Base-by-base conservation (phyloP, 2,888 invertebrate species). In the Ptilodon capucinus region DNA sequence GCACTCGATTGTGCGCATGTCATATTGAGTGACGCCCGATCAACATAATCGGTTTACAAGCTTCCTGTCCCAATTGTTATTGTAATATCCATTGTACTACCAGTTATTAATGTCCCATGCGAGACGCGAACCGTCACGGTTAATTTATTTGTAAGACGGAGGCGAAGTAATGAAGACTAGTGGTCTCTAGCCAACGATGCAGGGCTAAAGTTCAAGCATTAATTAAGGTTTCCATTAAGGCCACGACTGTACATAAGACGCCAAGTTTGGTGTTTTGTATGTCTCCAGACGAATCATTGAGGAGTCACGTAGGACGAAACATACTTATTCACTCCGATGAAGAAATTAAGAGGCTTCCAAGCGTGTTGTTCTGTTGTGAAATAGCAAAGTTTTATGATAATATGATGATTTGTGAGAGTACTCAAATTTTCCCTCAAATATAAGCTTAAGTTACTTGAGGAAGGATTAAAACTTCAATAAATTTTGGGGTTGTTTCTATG, bases 41-140 rank as follows among this genome's bases (percentile, higher is more conserved):
- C 86, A 82, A 60, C 75, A 72, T 89, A 90, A 89, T 89, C 89
- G 87, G 85, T 86, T 89, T 88, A 88, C 76, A 69, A 73, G 81
- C 84, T 85, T 84, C 85, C 84, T 81, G 83, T 74, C 66, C 68
- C 80, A 76, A 85, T 84, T 86, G 85, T 86, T 79, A 85, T 84
- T 86, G 74, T 85, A 84, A 86, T 80, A 60, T 71, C 62, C 75
- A 79, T 81, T 85, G 83, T 84, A 83, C 79, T 83, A 84, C 80
- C 68, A 79, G 82, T 78, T 86, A 87, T 88, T 86, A 87, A 82
- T 79, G 84, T 85, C 80, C 62, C 73, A 61, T 65, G 58, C 52
- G 72, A 77, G 71, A 74, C 62, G 60, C 55, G 51, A 65, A 69
- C 61, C 71, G 79, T 79, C 75, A 78, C 72, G 71, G 73, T 61